phyloP scores from a whole-genome alignment of 2,113 vertebrate genomes.

The Aldabrachelys gigantea region DNA sequence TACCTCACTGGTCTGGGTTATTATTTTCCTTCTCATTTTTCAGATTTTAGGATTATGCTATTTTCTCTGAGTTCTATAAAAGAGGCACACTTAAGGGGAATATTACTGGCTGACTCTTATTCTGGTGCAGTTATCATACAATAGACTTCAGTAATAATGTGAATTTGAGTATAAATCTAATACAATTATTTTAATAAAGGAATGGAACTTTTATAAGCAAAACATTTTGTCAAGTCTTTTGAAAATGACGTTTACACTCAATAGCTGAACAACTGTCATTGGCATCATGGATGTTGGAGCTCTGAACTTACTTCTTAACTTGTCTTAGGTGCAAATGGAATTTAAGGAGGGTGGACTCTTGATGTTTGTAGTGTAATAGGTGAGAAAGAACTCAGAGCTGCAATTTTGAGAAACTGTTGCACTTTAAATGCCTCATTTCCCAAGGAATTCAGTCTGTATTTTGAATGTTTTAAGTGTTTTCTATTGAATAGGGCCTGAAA shows the following conservation, averaged over 20 bases:
- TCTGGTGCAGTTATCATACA: neutral
- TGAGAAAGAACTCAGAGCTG: neutral
- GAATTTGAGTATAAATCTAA: neutral
- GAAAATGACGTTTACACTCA: neutral
- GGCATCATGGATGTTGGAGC: neutral
- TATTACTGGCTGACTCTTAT: neutral
- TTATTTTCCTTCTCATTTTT: too few relatives aligned
- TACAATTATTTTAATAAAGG: neutral
- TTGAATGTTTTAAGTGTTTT: constrained; percentile 32
- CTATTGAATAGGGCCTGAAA: neutral
- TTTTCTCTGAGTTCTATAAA: too few relatives aligned
- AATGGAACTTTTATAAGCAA: neutral
- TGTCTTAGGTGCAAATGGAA: neutral
- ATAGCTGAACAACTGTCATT: neutral
- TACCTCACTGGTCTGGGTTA: too few relatives aligned
- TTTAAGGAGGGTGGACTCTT: neutral
- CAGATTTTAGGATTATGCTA: too few relatives aligned
- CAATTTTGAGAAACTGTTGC: neutral
- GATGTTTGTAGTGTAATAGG: neutral
- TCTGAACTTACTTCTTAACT: neutral
- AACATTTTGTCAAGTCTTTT: neutral
- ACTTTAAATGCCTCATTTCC: neutral
- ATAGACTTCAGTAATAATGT: neutral
- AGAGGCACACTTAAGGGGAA: neutral
- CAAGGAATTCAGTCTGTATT: accelerated